phyloP scores from a whole-genome alignment of 2,888 invertebrate genomes.

The Scrobipalpa atriplicella region DNA sequence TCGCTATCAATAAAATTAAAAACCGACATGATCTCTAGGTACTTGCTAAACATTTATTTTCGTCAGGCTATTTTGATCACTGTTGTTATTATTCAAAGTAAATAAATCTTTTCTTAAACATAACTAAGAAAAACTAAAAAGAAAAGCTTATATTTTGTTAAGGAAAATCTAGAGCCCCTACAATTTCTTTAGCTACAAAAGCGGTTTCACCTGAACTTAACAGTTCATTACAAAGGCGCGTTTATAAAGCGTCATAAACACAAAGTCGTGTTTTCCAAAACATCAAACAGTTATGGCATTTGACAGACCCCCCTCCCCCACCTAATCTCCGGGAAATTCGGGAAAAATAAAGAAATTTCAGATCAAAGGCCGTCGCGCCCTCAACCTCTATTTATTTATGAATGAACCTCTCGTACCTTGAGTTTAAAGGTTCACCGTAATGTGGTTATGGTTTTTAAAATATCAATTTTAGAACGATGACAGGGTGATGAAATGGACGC shows the following conservation, averaged over 20 bases:
- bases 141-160: no score
- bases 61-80: no score
- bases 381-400: constrained; percentile 9
- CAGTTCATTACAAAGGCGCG: constrained; percentile 2
- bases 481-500: not conserved
- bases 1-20: no score
- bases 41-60: no score
- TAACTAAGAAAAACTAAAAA: no score
- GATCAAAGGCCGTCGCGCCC: constrained; percentile 16
- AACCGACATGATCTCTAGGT: no score
- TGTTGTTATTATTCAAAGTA: no score
- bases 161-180: no score
- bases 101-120: no score
- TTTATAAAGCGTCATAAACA: constrained; percentile 13
- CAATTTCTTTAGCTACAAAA: not conserved
- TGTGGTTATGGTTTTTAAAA: constrained; percentile 3
- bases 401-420: constrained; percentile 7
- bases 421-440: not conserved
- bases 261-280: constrained; percentile 6
- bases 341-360: constrained; percentile 8
- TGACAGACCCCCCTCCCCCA: constrained; percentile 2
- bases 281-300: constrained; percentile 17
- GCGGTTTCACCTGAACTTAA: not conserved
- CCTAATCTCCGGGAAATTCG: constrained; percentile 18
- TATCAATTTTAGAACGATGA: constrained; percentile 3